Conservation (phyloP, 2,113 vertebrate species). For the Tonatia bakeri region DNA sequence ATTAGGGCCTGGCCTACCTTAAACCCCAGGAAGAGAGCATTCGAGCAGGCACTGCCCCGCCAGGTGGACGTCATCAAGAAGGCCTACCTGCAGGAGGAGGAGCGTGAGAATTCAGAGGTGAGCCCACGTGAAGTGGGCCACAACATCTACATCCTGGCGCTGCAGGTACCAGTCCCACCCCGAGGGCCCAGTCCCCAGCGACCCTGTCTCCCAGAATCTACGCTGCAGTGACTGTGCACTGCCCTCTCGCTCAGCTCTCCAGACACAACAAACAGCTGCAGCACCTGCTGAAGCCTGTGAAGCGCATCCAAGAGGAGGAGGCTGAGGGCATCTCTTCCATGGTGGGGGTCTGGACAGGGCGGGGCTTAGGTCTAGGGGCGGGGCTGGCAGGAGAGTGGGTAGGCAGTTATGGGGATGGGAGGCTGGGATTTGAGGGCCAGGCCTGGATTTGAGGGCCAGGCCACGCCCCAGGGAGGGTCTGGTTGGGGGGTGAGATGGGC, state of each 20-base stretch:
- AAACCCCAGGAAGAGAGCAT: not conserved
- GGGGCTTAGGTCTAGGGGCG: not conserved
- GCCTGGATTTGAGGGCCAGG: not conserved
- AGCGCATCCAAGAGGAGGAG: slow-evolving; percentile 90
- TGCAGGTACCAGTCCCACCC: slow-evolving; percentile 85
- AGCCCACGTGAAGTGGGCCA: slow-evolving; percentile 95
- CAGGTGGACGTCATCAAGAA: slow-evolving; percentile 98
- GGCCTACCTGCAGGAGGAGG: slow-evolving; percentile 93
- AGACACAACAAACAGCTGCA: slow-evolving; percentile 93
- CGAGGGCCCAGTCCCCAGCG: rapidly evolving
- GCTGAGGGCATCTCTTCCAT: slow-evolving; percentile 97
- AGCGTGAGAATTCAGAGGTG: slow-evolving; percentile 89
- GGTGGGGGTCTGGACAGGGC: slow-evolving; percentile 76
- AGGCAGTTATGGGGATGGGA: not conserved
- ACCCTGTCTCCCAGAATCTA: rapidly evolving
- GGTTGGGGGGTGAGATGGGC: not conserved
- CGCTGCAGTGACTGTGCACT: not conserved
- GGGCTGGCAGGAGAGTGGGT: not conserved
- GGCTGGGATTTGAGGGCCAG: not conserved
- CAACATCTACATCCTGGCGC: slow-evolving; percentile 97
- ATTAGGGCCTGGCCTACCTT: not conserved
- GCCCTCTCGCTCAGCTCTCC: slow-evolving; percentile 84
- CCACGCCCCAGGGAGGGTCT: not conserved
- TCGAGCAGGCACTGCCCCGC: not conserved
- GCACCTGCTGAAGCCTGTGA: slow-evolving; percentile 89